Evolutionary conservation across 2,113 vertebrate species (phyloP).

Genomic region (Anhinga rufa): DNA sequence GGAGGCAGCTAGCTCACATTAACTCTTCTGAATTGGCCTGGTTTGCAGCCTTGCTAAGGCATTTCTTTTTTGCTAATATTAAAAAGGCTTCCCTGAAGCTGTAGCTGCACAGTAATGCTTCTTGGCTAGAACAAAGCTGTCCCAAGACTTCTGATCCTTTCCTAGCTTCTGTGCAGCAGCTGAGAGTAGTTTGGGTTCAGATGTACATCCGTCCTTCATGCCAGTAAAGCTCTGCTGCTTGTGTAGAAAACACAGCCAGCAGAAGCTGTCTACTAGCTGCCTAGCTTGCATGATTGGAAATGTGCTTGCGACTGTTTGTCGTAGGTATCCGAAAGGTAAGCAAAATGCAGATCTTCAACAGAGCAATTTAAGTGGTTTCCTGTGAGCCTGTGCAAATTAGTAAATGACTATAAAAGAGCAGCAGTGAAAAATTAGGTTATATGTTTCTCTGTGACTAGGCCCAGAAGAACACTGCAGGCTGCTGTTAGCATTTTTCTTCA

Average conservation of each 20-base stretch:
- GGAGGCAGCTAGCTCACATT: background rate
- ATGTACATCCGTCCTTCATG: background rate
- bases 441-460: background rate
- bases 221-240: background rate
- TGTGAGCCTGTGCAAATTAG: background rate
- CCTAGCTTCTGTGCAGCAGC: background rate
- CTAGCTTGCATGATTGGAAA: background rate
- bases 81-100: background rate
- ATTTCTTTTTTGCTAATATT: background rate
- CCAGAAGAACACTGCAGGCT: background rate
- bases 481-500: background rate
- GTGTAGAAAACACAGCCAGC: too few relatives aligned
- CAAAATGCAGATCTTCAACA: background rate
- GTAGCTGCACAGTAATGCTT: background rate
- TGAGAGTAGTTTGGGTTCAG: background rate
- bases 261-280: background rate
- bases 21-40: too few relatives aligned
- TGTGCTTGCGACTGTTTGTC: fast-evolving
- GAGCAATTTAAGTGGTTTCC: background rate
- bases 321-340: background rate
- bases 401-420: background rate
- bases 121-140: background rate
- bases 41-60: background rate
- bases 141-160: background rate
- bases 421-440: background rate